Evolutionary conservation across 2,113 vertebrate genomes (phyloP), one percentile per base, ranked within the genome.

Genomic region (Prionailurus bengalensis): DNA sequence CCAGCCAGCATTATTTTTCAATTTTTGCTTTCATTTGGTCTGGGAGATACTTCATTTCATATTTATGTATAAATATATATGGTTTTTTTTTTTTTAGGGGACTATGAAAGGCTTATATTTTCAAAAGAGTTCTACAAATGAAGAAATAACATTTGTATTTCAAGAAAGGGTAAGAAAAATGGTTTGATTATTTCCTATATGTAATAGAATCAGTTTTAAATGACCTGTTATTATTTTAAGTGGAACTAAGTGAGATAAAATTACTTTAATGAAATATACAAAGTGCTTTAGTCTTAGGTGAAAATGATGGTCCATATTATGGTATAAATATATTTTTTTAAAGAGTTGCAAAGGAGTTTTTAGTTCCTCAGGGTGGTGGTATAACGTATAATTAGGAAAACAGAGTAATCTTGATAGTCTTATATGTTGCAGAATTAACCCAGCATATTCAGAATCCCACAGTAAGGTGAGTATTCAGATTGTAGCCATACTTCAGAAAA

Each of bases 61-160:
- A 33, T 81, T 76, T 76, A 33, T 33, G 48, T 48, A 31, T 76
- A 76, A 48, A 31, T 78, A 48, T 16, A 29, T 31, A 48, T 78
- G 25, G 12, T 5, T 16, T 0, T 29, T 29, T 48, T 95, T 84
- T 33, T 98, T 98, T 65, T 97, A 99, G 99, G 93, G 97, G 95
- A 79, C 61, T 17, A 99, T 99, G 99, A 99, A 99, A 98, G 99
- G 98, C 14, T 98, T 99, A 53, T 99, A 99, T 95, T 99, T 99
- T 97, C 99, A 99, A 92, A 98, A 98, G 95, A 98, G 76, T 94
- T 98, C 99, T 68, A 92, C 98, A 83, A 98, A 97, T 89, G 98
- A 98, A 97, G 99, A 99, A 93, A 95, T 99, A 42, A 99, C 97
- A 81, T 99, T 99, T 98, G 87, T 99, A 79, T 99, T 99, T 97